Evolutionary conservation across 2,888 invertebrate genomes (phyloP).

Genomic region (Ditylenchus weischeri): DNA sequence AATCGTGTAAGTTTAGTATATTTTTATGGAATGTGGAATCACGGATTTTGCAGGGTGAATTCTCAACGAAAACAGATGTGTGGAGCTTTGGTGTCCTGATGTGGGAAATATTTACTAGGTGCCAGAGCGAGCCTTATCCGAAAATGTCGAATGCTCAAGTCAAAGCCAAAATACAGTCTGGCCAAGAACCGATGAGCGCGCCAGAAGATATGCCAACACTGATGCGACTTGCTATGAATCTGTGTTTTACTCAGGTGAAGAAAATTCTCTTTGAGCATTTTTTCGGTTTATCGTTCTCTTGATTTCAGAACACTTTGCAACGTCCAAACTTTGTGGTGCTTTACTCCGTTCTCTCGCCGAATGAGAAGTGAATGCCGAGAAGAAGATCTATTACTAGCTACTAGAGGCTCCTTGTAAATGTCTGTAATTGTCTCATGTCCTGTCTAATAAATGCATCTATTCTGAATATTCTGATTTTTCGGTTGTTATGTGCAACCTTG

Average conservation of each 20-base stretch:
- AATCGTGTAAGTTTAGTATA: slow-evolving; percentile 5
- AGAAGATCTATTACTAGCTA: no score
- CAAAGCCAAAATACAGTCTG: slow-evolving; percentile 16
- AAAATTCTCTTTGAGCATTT: no score
- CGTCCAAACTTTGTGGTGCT: slow-evolving; percentile 31
- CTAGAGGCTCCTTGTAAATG: no score
- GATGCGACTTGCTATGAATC: slow-evolving; percentile 3
- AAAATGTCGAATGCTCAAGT: slow-evolving; percentile 35
- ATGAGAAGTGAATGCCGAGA: slow-evolving; percentile 14
- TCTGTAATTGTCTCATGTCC: no score
- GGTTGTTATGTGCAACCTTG: no score
- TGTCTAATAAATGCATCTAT: no score
- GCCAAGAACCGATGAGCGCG: slow-evolving; percentile 12
- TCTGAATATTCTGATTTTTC: no score
- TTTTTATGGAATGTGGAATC: no score
- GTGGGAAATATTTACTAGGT: slow-evolving; percentile 40
- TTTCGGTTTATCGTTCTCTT: not conserved
- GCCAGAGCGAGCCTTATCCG: slow-evolving; percentile 38
- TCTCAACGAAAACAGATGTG: slow-evolving; percentile 44
- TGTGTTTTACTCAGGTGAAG: slow-evolving; percentile 26
- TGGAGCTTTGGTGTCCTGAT: slow-evolving; percentile 40
- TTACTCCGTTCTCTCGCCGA: slow-evolving; percentile 27
- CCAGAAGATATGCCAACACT: slow-evolving; percentile 20
- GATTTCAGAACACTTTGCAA: slow-evolving; percentile 29
- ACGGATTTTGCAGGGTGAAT: slow-evolving; percentile 29